Evolutionary conservation across 2,113 vertebrate genomes (phyloP).

Genomic region (Pipra filicauda): DNA sequence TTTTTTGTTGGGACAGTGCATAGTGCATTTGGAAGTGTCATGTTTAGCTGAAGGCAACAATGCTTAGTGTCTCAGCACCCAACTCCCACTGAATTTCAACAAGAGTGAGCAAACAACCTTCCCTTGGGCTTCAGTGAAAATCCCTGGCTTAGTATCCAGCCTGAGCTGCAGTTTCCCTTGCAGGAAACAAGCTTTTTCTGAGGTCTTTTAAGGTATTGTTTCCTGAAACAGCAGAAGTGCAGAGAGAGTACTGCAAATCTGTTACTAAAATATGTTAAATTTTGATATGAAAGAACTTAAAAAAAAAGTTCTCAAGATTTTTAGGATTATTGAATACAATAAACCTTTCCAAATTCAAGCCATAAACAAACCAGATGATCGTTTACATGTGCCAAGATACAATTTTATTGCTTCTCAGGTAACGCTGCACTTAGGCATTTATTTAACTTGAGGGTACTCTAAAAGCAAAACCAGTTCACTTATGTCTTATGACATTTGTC

Average conservation of each 20-base stretch:
- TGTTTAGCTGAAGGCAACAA: conserved; percentile 41
- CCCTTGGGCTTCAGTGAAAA: conserved; percentile 45
- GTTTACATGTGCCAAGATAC: not conserved
- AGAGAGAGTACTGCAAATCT: not conserved
- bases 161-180: not conserved
- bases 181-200: not conserved
- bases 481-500: conserved; percentile 12
- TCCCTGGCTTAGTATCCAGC: not conserved
- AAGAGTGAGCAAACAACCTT: conserved; percentile 48
- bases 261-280: not conserved
- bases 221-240: not conserved
- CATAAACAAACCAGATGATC: not conserved
- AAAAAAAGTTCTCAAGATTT: not conserved
- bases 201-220: conserved; percentile 25
- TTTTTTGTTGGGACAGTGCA: not conserved
- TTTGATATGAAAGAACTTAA: not conserved
- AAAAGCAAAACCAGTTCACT: not conserved
- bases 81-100: conserved; percentile 44
- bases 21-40: conserved; percentile 26
- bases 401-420: conserved; percentile 50
- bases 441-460: conserved; percentile 1
- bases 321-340: not conserved
- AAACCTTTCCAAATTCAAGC: not conserved
- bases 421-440: conserved; percentile 22
- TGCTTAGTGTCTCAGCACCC: conserved; percentile 32